Conservation (phyloP, 35 echinoderm and acorn worm species). For the Eucidaris tribuloides region DNA sequence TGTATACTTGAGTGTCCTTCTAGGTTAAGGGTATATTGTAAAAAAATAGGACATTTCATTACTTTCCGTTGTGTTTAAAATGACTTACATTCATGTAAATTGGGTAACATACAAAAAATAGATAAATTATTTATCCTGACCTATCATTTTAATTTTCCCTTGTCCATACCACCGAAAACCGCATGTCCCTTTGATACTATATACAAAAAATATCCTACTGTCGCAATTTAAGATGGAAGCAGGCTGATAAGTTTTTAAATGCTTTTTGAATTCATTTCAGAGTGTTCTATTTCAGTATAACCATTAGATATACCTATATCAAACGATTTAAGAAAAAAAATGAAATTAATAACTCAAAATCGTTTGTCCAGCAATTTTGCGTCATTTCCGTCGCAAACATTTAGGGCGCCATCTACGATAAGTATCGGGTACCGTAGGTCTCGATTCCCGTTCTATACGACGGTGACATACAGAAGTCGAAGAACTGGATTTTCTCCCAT, state of each 20-base stretch:
- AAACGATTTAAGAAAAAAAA: neutral
- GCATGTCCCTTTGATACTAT: neutral
- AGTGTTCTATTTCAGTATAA: neutral
- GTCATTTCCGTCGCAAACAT: slow-evolving; percentile 10
- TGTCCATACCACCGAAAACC: slow-evolving; percentile 1
- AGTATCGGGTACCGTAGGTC: too few species aligned
- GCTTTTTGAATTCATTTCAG: slow-evolving; percentile 20
- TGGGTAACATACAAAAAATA: neutral
- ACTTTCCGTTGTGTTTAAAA: slow-evolving; percentile 6
- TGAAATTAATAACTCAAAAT: neutral
- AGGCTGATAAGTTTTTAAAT: neutral
- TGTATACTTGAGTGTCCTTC: too few species aligned
- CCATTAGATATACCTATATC: neutral
- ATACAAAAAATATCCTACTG: neutral
- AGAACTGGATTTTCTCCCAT: neutral
- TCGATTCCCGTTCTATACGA: neutral
- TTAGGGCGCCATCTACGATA: too few species aligned
- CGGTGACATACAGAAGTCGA: neutral
- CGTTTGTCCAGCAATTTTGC: neutral
- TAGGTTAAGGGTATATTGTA: neutral
- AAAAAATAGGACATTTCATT: slow-evolving; percentile 6
- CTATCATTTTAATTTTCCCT: neutral
- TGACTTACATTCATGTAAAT: slow-evolving; percentile 11
- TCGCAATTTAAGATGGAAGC: neutral
- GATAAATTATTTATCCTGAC: slow-evolving; percentile 8